Conservation (phyloP, 2,888 invertebrate genomes). For the Anthrax anthrax region DNA sequence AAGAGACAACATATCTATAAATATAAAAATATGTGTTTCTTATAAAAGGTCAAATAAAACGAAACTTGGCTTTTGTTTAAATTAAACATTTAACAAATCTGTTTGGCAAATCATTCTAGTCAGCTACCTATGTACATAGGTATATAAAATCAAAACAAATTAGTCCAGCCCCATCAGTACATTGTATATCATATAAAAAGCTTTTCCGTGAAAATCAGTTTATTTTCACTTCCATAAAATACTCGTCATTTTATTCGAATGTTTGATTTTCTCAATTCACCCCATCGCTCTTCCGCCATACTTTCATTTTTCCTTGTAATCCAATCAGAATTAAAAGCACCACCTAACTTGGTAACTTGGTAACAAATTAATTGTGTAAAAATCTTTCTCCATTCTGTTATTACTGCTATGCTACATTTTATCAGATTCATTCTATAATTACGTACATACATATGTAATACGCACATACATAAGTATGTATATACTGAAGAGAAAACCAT, state of each 20-base stretch:
- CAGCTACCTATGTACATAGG: too few relatives aligned
- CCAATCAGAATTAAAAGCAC: neutral
- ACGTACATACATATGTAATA: too few relatives aligned
- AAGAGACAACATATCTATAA: too few relatives aligned
- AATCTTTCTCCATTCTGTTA: neutral
- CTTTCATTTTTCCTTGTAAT: neutral
- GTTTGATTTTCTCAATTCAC: neutral
- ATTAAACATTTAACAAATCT: slow-evolving; percentile 13
- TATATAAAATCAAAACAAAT: slow-evolving; percentile 13
- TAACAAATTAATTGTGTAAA: neutral
- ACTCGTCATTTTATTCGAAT: neutral
- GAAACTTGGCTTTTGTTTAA: slow-evolving; percentile 4
- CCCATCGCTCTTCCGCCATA: neutral
- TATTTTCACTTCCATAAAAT: neutral
- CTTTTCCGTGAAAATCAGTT: neutral
- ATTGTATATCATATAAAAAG: neutral
- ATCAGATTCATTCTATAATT: too few relatives aligned
- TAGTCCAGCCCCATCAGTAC: slow-evolving; percentile 1
- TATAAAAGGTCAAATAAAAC: slow-evolving; percentile 4
- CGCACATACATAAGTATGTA: neutral
- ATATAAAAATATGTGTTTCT: too few relatives aligned
- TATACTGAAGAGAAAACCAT: too few relatives aligned
- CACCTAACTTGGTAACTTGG: slow-evolving; percentile 4
- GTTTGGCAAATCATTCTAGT: slow-evolving; percentile 10
- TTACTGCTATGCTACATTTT: neutral